phyloP scores from a whole-genome alignment of 2,888 invertebrate species.

The Oeneis ivallda region DNA sequence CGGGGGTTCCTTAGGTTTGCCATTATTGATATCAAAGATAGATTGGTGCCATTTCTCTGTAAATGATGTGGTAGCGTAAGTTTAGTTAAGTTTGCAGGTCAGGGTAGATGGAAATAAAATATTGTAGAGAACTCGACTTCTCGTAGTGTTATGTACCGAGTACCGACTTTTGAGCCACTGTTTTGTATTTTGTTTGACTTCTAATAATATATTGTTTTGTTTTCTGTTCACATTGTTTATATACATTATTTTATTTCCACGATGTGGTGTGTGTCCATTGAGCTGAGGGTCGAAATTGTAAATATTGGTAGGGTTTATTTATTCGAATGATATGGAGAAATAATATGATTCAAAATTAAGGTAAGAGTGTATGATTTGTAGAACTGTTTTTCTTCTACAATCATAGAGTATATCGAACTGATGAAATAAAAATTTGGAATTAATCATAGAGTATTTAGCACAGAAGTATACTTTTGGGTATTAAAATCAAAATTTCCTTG shows the following conservation, averaged over 20 bases:
- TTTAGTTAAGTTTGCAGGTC: constrained; percentile 80
- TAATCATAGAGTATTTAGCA: constrained; percentile 71
- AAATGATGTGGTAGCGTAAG: constrained; percentile 78
- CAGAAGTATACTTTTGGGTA: constrained; percentile 78
- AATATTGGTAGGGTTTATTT: constrained; percentile 78
- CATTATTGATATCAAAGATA: constrained; percentile 82
- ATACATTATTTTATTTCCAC: constrained; percentile 75
- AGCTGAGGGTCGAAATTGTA: constrained; percentile 76
- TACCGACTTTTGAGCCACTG: constrained; percentile 60
- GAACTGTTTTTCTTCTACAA: constrained; percentile 61
- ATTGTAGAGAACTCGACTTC: constrained; percentile 67
- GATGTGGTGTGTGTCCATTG: constrained; percentile 76
- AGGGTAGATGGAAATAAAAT: constrained; percentile 79
- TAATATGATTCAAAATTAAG: constrained; percentile 58
- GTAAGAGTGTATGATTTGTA: constrained; percentile 59
- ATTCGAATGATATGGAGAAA: constrained; percentile 66
- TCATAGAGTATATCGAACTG: constrained; percentile 69
- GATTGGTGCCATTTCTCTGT: constrained; percentile 82
- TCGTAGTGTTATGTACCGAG: constrained; percentile 59
- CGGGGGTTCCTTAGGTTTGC: constrained; percentile 80
- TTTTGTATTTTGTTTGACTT: constrained; percentile 49
- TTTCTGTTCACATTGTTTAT: constrained; percentile 56
- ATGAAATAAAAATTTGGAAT: constrained; percentile 57
- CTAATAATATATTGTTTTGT: constrained; percentile 48
- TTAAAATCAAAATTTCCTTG: constrained; percentile 74